Conservation (phyloP, 2,888 invertebrate species). For the Choristoneura rosaceana region DNA sequence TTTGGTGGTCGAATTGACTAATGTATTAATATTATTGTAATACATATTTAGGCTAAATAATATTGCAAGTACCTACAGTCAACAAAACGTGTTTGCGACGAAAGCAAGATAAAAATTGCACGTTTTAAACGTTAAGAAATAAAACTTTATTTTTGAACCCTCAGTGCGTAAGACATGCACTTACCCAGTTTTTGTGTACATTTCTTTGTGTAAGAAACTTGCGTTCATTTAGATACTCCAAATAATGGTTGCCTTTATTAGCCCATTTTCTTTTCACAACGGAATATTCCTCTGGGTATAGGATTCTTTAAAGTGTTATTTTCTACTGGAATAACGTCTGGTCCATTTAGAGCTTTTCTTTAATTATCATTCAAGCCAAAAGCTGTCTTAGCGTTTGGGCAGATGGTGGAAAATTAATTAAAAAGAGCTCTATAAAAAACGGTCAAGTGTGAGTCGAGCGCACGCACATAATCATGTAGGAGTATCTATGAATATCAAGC, state of each 20-base stretch:
- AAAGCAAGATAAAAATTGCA: no score
- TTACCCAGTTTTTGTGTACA: background rate
- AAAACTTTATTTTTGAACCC: no score
- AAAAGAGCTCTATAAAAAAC: background rate
- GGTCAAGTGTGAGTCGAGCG: no score
- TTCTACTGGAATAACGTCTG: slow-evolving; percentile 24
- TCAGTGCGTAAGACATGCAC: no score
- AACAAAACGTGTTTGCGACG: no score
- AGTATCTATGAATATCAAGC: no score
- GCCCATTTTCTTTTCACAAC: slow-evolving; percentile 26
- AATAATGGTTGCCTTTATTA: slow-evolving; percentile 24
- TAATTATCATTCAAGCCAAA: background rate
- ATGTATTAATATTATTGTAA: no score
- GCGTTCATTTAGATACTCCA: slow-evolving; percentile 13
- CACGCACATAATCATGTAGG: no score
- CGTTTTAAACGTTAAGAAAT: no score
- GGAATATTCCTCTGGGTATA: slow-evolving; percentile 14
- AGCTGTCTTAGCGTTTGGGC: slow-evolving; percentile 4
- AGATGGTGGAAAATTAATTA: background rate
- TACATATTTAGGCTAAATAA: no score
- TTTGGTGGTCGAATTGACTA: no score
- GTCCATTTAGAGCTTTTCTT: slow-evolving; percentile 10
- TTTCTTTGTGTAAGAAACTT: slow-evolving; percentile 14
- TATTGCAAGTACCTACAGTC: no score
- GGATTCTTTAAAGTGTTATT: slow-evolving; percentile 28